Evolutionary conservation across 2,797 vertebrate genomes (phyloP).

Genomic region (Dicrostonyx torquatus): DNA sequence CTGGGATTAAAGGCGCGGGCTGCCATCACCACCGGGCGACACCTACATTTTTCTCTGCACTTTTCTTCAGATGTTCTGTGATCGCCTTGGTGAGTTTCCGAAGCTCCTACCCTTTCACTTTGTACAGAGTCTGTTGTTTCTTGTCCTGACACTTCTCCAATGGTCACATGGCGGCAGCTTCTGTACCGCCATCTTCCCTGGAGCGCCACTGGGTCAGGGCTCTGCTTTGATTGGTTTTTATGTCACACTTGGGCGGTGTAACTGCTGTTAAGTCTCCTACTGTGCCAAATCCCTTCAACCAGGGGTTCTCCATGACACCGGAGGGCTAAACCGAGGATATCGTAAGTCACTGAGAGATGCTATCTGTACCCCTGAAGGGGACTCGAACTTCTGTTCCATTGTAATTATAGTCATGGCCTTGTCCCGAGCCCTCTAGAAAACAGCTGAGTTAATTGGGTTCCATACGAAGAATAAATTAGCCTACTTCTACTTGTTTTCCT

Average conservation of each 20-base stretch:
- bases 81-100: background rate
- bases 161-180: background rate
- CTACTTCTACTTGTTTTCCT: constrained; percentile 22
- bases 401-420: background rate
- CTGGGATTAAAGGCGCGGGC: too few relatives aligned
- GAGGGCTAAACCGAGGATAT: background rate
- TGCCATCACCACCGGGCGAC: too few relatives aligned
- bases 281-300: background rate
- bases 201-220: background rate
- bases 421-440: background rate
- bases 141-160: background rate
- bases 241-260: background rate
- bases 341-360: background rate
- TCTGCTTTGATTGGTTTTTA: constrained; percentile 23
- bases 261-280: background rate
- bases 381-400: background rate
- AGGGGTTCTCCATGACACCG: background rate
- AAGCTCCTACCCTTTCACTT: background rate
- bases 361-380: background rate
- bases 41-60: background rate
- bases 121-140: background rate
- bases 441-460: constrained; percentile 28
- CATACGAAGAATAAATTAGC: constrained; percentile 27
- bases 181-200: background rate
- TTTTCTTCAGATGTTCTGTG: background rate